Percentiles rank a stretch among this genome's conserved stretches.
Evolutionary conservation across 1,140 invertebrate genomes (phyloP).

Genomic region (Gryon sp.): DNA sequence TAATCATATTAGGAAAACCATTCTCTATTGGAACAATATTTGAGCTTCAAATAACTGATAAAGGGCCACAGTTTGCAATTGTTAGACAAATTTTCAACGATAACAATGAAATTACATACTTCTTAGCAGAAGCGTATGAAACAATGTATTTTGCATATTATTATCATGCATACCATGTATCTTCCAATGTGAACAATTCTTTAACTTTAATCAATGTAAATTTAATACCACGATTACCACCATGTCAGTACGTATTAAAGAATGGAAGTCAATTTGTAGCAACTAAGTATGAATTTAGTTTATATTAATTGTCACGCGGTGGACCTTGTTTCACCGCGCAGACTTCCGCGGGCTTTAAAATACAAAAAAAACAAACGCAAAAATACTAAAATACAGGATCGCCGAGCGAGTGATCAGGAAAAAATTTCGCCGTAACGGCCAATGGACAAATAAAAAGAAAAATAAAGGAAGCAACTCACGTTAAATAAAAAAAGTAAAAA

Average conservation of each 20-base stretch:
- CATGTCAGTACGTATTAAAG: constrained; percentile 12
- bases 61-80: constrained; percentile 28
- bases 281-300: constrained; percentile 27
- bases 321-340: no score
- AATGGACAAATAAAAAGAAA: no score
- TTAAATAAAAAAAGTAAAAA: no score
- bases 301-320: background rate
- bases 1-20: constrained; percentile 16
- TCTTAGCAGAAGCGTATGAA: constrained; percentile 15
- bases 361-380: no score
- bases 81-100: constrained; percentile 31
- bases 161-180: constrained; percentile 26
- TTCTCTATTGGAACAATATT: constrained; percentile 13
- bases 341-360: no score
- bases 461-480: no score
- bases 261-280: constrained; percentile 15
- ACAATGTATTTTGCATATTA: constrained; percentile 28
- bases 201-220: constrained; percentile 25
- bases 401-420: no score
- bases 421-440: no score
- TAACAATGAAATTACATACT: constrained; percentile 22
- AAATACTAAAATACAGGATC: no score
- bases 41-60: constrained; percentile 16
- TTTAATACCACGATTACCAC: constrained; percentile 33
- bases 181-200: constrained; percentile 4